phyloP scores from a whole-genome alignment of 2,113 vertebrate genomes.

The Lamprotornis superbus region DNA sequence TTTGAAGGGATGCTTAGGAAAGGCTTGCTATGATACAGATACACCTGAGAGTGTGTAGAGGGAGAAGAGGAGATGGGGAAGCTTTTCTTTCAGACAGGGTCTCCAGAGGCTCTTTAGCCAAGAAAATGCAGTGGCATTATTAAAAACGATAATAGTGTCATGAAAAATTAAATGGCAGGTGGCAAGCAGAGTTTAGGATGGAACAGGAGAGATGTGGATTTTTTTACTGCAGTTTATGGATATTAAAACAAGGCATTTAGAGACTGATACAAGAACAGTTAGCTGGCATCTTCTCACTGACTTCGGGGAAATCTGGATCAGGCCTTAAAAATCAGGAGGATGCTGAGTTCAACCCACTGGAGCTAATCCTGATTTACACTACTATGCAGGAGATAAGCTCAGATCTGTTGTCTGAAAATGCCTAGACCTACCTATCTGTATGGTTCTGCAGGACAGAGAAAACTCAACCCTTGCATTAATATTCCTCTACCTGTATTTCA shows the following conservation, averaged over 20 bases:
- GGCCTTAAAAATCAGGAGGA: background rate
- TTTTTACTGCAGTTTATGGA: background rate
- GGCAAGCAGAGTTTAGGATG: background rate
- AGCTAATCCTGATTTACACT: background rate
- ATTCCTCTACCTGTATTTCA: background rate
- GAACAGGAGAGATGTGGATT: background rate
- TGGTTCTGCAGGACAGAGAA: background rate
- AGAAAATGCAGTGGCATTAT: slow-evolving; percentile 8
- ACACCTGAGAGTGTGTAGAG: background rate
- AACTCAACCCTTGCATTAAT: background rate
- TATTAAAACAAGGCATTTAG: background rate
- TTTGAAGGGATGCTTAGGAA: slow-evolving; percentile 42
- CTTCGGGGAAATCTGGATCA: background rate
- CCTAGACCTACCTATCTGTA: background rate
- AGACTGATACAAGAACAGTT: background rate
- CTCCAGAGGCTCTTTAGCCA: slow-evolving; percentile 36
- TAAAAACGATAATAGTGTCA: background rate
- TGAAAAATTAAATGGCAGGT: slow-evolving; percentile 41
- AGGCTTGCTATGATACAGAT: background rate
- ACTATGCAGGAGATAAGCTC: background rate
- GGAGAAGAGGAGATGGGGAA: background rate
- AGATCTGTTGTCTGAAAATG: background rate
- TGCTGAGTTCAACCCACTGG: background rate
- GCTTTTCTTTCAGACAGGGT: background rate
- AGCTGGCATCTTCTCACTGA: background rate